Evolutionary conservation across 2,888 invertebrate genomes (phyloP).

Genomic region (Tetanocera ferruginea): DNA sequence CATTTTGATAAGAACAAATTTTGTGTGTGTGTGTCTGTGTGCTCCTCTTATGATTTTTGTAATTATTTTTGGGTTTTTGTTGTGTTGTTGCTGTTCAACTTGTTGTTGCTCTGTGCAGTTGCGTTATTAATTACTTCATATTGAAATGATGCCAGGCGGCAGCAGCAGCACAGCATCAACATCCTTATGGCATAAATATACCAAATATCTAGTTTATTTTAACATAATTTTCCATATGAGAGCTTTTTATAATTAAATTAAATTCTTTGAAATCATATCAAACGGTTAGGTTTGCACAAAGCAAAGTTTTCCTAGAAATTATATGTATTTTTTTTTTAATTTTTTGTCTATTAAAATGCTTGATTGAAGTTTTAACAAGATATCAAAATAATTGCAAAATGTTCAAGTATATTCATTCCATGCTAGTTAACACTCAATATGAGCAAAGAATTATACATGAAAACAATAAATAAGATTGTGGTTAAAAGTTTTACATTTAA

Average conservation of each 20-base stretch:
- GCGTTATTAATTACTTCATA: slow-evolving; percentile 19
- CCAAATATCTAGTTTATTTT: not conserved
- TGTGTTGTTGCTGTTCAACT: not conserved
- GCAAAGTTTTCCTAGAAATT: no score
- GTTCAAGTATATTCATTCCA: no score
- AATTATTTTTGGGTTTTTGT: not conserved
- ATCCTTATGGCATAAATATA: not conserved
- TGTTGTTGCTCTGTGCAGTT: not conserved
- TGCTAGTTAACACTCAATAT: no score
- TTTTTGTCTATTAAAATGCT: not conserved
- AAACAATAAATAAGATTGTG: no score
- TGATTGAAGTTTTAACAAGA: no score
- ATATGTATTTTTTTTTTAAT: not conserved
- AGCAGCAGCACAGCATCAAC: not conserved
- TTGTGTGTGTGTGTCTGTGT: not conserved
- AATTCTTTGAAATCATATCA: not conserved
- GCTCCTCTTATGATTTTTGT: not conserved
- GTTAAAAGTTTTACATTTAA: no score
- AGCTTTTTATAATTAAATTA: slow-evolving; percentile 15
- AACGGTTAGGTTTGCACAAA: no score
- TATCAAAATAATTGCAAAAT: no score
- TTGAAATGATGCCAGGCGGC: not conserved
- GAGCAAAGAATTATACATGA: no score
- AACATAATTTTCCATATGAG: slow-evolving; percentile 14
- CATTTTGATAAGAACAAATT: slow-evolving; percentile 23